Conservation (phyloP, 2,113 vertebrate genomes). For the Atrichornis clamosus region DNA sequence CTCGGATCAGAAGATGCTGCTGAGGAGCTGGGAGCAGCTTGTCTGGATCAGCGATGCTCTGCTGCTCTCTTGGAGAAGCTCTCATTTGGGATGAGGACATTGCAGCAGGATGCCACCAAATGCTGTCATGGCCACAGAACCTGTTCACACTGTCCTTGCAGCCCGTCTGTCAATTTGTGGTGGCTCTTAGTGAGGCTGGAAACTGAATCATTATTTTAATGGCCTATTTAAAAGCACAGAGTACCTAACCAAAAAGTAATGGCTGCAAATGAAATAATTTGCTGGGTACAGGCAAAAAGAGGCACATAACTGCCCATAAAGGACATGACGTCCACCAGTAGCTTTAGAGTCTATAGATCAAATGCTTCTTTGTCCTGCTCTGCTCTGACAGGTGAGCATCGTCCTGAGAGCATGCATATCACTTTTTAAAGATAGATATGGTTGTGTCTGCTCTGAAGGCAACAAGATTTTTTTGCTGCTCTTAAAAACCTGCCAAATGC, state of each 20-base stretch:
- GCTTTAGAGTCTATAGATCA: background rate
- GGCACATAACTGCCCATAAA: background rate
- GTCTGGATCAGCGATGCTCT: accelerated
- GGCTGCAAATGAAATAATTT: background rate
- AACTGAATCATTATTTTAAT: background rate
- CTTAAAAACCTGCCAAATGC: background rate
- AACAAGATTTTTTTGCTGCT: background rate
- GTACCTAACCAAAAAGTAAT: background rate
- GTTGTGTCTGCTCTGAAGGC: background rate
- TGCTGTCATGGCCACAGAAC: background rate
- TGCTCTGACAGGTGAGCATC: background rate
- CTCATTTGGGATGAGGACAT: background rate
- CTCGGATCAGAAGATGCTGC: background rate
- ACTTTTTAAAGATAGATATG: background rate
- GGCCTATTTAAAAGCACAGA: background rate
- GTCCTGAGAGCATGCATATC: background rate
- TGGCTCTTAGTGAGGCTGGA: background rate
- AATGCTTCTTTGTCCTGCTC: background rate
- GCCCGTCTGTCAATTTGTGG: background rate
- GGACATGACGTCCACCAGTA: background rate
- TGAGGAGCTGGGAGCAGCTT: background rate
- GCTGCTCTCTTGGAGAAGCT: background rate
- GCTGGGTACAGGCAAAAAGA: background rate
- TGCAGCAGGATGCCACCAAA: background rate
- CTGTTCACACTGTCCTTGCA: background rate